phyloP scores from a whole-genome alignment of 2,888 invertebrate genomes.

The Sclerodermus sp. region DNA sequence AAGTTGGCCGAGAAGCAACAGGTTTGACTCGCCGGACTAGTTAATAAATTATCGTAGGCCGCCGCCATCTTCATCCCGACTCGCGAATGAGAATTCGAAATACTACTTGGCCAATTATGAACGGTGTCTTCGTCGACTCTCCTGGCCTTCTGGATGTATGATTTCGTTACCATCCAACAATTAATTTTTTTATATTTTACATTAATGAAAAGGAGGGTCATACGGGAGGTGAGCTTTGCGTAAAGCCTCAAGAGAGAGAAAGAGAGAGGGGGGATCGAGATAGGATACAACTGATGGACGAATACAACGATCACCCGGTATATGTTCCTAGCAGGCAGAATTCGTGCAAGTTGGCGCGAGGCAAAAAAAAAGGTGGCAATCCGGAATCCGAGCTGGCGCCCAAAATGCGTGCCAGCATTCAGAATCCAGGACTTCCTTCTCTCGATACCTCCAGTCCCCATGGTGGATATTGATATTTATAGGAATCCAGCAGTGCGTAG shows the following conservation, averaged over 20 bases:
- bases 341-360: too few relatives aligned
- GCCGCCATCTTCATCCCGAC: slow-evolving; percentile 41
- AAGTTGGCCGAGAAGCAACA: slow-evolving; percentile 24
- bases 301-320: slow-evolving; percentile 6
- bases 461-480: slow-evolving; percentile 9
- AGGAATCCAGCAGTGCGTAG: slow-evolving; percentile 4
- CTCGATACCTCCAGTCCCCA: slow-evolving; percentile 10
- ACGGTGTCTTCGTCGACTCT: slow-evolving; percentile 6
- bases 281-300: too few relatives aligned
- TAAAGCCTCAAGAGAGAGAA: too few relatives aligned
- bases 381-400: slow-evolving; percentile 26
- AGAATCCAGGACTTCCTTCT: slow-evolving; percentile 2
- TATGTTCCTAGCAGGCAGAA: neutral
- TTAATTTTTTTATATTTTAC: too few relatives aligned
- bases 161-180: too few relatives aligned
- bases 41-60: slow-evolving; percentile 53
- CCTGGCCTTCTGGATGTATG: too few relatives aligned
- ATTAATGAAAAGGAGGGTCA: too few relatives aligned
- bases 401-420: slow-evolving; percentile 7
- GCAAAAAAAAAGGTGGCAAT: slow-evolving; percentile 23
- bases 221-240: too few relatives aligned
- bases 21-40: slow-evolving; percentile 50
- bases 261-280: too few relatives aligned
- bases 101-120: slow-evolving; percentile 17
- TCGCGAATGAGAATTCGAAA: slow-evolving; percentile 35